phyloP scores from a whole-genome alignment of 2,888 invertebrate genomes.

The Taphrorychus bicolor region DNA sequence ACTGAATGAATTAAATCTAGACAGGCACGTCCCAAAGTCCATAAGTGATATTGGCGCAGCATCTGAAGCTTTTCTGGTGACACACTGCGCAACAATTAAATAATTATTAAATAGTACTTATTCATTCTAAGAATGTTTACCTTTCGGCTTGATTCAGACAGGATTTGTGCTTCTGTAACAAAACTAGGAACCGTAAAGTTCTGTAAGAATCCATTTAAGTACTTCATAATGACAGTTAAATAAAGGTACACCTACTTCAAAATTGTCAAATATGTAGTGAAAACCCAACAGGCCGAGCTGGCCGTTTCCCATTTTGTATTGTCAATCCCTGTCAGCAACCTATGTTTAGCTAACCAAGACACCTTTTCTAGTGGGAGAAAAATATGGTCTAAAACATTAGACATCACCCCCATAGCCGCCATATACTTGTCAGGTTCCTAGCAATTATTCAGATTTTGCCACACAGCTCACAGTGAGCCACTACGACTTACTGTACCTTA shows the following conservation, averaged over 20 bases:
- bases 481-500: neutral
- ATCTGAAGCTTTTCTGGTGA: constrained; percentile 56
- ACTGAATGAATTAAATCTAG: constrained; percentile 83
- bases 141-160: constrained; percentile 48
- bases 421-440: constrained; percentile 69
- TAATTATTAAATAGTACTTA: neutral
- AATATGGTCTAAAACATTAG: constrained; percentile 77
- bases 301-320: constrained; percentile 71
- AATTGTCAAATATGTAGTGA: constrained; percentile 75
- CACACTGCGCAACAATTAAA: constrained; percentile 50
- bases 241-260: constrained; percentile 74
- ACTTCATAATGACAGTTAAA: too few species aligned
- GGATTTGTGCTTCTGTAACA: constrained; percentile 59
- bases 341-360: constrained; percentile 81
- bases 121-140: constrained; percentile 7
- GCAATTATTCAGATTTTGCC: constrained; percentile 19
- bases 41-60: constrained; percentile 63
- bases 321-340: constrained; percentile 67
- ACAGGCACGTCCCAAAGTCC: constrained; percentile 64
- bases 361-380: constrained; percentile 87
- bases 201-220: constrained; percentile 50
- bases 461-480: neutral
- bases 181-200: constrained; percentile 60
- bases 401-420: constrained; percentile 72
- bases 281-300: constrained; percentile 80